Percentiles rank a stretch among this genome's conserved stretches.
phyloP scores from a whole-genome alignment of 1,140 invertebrate genomes.

The Achatina immaculata region DNA sequence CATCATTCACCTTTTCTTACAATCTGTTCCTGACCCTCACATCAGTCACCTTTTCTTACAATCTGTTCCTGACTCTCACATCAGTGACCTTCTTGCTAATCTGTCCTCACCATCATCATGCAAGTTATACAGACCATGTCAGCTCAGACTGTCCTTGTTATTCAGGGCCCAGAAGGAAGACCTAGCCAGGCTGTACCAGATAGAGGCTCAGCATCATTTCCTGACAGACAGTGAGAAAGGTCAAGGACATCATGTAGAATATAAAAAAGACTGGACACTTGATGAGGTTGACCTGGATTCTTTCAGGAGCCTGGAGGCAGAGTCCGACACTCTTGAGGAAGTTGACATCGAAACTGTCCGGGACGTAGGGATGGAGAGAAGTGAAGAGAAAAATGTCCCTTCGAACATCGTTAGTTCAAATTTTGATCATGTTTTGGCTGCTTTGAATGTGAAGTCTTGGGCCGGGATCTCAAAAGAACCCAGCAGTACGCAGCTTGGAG shows the following conservation, averaged over 20 bases:
- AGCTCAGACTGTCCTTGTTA: not conserved
- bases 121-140: too few species aligned
- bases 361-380: not conserved
- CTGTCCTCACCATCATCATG: too few species aligned
- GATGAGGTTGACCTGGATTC: not conserved
- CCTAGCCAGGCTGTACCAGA: conserved; percentile 20
- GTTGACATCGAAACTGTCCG: not conserved
- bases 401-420: not conserved
- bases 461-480: too few species aligned
- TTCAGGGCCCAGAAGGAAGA: conserved; percentile 17
- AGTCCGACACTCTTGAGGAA: not conserved
- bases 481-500: not conserved
- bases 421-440: not conserved
- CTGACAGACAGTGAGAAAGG: not conserved
- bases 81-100: too few species aligned
- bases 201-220: not conserved
- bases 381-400: not conserved
- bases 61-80: too few species aligned
- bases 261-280: not conserved
- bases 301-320: not conserved
- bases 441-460: too few species aligned
- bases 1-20: too few species aligned
- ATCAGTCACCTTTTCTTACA: too few species aligned
- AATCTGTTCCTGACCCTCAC: too few species aligned
- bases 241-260: not conserved